phyloP scores from a whole-genome alignment of 2,113 vertebrate species.

The Etheostoma cragini region DNA sequence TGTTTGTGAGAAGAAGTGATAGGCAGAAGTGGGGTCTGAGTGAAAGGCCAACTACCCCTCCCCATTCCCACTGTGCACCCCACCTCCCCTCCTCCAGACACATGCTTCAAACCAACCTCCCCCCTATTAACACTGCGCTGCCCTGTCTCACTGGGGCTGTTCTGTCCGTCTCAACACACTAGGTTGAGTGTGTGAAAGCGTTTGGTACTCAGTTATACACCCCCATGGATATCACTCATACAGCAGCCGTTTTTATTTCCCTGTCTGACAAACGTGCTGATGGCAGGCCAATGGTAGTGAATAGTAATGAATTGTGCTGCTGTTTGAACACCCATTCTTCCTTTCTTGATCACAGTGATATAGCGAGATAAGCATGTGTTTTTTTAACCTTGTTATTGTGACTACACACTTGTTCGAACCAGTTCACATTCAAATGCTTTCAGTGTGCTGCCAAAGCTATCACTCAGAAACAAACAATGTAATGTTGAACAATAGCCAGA shows the following conservation, averaged over 20 bases:
- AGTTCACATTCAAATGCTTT: conserved; percentile 72
- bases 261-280: conserved; percentile 67
- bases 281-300: conserved; percentile 56
- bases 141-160: conserved; percentile 64
- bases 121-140: conserved; percentile 31
- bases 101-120: conserved; percentile 69
- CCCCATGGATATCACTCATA: conserved; percentile 70
- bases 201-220: conserved; percentile 61
- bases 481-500: conserved; percentile 77
- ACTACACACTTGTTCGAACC: conserved; percentile 79
- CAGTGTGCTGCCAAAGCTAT: conserved; percentile 73
- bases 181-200: conserved; percentile 66
- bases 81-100: conserved; percentile 64
- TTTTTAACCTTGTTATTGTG: conserved; percentile 73
- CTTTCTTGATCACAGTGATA: conserved; percentile 59
- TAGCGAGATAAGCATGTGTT: conserved; percentile 70
- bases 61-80: conserved; percentile 41
- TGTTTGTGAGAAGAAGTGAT: conserved; percentile 87
- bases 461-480: conserved; percentile 77
- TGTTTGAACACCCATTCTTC: conserved; percentile 57
- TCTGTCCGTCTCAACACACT: conserved; percentile 63
- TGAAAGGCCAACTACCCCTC: conserved; percentile 77
- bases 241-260: conserved; percentile 65
- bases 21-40: conserved; percentile 85
- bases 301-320: conserved; percentile 57